phyloP scores from a whole-genome alignment of 2,888 invertebrate genomes.

The Cosmorhoe ocellata region DNA sequence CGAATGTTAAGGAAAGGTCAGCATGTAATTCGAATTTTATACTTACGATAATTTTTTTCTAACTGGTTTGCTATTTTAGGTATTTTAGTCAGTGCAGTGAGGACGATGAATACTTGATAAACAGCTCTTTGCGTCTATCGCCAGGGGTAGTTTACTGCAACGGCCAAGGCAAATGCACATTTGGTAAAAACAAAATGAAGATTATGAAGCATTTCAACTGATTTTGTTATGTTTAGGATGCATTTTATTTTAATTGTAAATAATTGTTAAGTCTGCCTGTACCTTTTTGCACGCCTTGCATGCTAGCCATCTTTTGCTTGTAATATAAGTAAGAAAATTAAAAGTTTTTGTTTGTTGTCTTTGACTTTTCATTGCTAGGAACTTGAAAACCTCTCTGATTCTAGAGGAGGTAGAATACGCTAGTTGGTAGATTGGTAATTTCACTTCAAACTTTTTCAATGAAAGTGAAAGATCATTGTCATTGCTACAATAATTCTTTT shows the following conservation, averaged over 20 bases:
- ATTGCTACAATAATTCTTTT: conserved; percentile 17
- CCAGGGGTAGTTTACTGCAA: conserved; percentile 50
- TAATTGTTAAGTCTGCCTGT: conserved; percentile 1
- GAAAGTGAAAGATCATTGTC: too few relatives aligned
- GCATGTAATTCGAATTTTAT: not conserved
- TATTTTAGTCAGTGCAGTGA: conserved; percentile 40
- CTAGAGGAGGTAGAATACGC: too few relatives aligned
- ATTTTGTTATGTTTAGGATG: conserved; percentile 33
- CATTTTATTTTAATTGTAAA: conserved; percentile 20
- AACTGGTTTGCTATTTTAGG: conserved; percentile 45
- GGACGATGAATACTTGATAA: conserved; percentile 51
- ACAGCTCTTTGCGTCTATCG: conserved; percentile 37
- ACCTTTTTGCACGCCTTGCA: conserved; percentile 17
- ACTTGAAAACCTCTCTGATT: too few relatives aligned
- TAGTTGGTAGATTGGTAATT: too few relatives aligned
- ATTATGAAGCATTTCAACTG: conserved; percentile 38
- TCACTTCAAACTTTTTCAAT: too few relatives aligned
- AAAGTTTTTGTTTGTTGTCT: not conserved
- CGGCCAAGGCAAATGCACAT: conserved; percentile 51
- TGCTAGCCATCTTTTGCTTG: not conserved
- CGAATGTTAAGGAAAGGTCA: not conserved
- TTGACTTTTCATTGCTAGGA: not conserved
- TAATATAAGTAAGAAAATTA: not conserved
- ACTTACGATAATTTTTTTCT: not conserved
- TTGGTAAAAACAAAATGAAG: conserved; percentile 44